These are phyloP conservation scores for Sitobion miscanthi DNA, from an alignment of 1,140 invertebrate species.

Conservation along the genomic window DNA sequence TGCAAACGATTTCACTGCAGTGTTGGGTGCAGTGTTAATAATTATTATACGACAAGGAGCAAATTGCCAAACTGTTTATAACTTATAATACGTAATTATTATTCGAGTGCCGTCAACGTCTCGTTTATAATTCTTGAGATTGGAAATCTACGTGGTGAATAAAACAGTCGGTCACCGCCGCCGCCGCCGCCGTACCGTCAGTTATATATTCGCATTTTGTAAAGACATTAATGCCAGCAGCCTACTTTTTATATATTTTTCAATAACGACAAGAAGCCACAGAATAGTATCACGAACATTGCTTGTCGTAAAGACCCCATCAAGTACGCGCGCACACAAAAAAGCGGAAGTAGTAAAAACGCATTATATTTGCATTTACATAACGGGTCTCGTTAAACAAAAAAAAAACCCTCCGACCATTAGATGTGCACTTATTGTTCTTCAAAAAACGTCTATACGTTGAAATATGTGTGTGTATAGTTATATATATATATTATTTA, in stretches of 20 bases:
- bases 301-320: slow-evolving; percentile 55
- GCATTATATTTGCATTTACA: slow-evolving; percentile 57
- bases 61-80: background rate
- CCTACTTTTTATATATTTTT: slow-evolving; percentile 52
- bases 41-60: background rate
- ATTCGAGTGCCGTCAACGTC: background rate
- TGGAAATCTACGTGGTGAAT: background rate
- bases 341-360: slow-evolving; percentile 56
- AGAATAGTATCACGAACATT: slow-evolving; percentile 57
- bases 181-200: background rate
- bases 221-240: slow-evolving; percentile 53
- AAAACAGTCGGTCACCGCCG: slow-evolving; percentile 29
- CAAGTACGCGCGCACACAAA: slow-evolving; percentile 41
- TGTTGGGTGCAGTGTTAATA: background rate
- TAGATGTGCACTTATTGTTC: slow-evolving; percentile 53
- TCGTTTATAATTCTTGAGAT: background rate
- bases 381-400: slow-evolving; percentile 54
- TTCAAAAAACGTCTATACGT: slow-evolving; percentile 41
- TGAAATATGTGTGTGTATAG: background rate
- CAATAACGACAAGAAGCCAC: slow-evolving; percentile 55
- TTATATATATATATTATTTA: background rate
- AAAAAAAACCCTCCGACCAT: slow-evolving; percentile 39
- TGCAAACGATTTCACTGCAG: background rate
- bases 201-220: slow-evolving; percentile 38
- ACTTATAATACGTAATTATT: background rate